Evolutionary conservation across 2,797 vertebrate species (phyloP), one percentile per base, ranked within the genome.

Genomic region (Coregonus sp.): DNA sequence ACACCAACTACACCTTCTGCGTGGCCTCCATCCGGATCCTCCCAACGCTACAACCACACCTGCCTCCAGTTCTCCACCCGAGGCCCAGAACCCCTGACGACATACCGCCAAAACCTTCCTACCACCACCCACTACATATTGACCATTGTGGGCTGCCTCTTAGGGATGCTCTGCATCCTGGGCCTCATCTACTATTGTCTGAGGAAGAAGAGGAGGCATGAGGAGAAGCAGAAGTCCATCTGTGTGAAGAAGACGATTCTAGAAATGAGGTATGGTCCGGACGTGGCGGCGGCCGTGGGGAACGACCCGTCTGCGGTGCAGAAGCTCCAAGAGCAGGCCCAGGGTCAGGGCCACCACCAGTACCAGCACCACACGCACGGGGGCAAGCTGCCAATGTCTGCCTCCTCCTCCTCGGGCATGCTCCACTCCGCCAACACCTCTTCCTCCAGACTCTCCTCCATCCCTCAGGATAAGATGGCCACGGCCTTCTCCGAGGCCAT

Each of bases 71-170:
- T 99, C 84, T 92, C 96, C 77, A 99, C 97, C 0, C 90, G 95
- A 16, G 92, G 92, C 94, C 72, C 94, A 93, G n/a, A 95, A 92
- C 75, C 91, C 91, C 89, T 0, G 95, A 96, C 5, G 95, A 97
- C 68, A 92, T 93, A 75, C 91, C 95, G 18, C 95, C 96, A 70
- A 96, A 93, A 79, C 94, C 97, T 6, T 99, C 97, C 97, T 83
- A 99, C 97, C 74, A 99, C 97, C n/a, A 98, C 96, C 0, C 97
- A 99, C 85, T 99, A 99, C 87, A 99, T 99, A 79, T 97, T 99
- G 97, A 99, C 98, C 70, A 98, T 99, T 76, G 93, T 99, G 73
- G 98, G 98, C 75, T 99, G 98, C 80, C 95, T 99, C 56, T 99
- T 99, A 59, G 97, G 98, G 72, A 99, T 99, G 98, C 96, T 99